Evolutionary conservation across 2,797 vertebrate genomes (phyloP).

Genomic region (Novumbra hubbsi): DNA sequence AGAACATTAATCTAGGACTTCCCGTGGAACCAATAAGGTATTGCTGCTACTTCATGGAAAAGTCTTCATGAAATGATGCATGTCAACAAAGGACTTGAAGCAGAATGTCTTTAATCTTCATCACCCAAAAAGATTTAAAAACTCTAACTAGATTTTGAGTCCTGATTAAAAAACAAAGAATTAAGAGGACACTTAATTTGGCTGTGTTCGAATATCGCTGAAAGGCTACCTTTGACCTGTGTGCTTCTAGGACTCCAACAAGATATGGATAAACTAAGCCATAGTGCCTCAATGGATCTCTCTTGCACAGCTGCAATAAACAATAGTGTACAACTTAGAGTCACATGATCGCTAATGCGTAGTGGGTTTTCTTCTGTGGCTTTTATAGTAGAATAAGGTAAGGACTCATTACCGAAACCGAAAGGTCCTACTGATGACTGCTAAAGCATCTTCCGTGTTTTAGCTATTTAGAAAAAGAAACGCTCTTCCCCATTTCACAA

Average conservation of each 20-base stretch:
- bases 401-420: background rate
- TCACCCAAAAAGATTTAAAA: background rate
- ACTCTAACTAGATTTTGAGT: background rate
- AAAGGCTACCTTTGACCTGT: slow-evolving; percentile 30
- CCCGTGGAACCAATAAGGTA: background rate
- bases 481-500: background rate
- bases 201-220: slow-evolving; percentile 3
- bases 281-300: background rate
- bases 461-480: background rate
- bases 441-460: background rate
- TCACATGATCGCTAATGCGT: background rate
- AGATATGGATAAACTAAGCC: background rate
- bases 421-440: background rate
- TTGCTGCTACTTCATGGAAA: background rate
- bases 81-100: background rate
- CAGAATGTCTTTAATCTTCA: background rate
- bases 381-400: background rate
- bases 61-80: background rate
- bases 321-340: background rate
- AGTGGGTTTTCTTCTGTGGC: background rate
- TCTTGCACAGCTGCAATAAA: too few relatives aligned
- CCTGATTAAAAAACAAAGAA: slow-evolving; percentile 34
- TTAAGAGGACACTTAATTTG: slow-evolving; percentile 20
- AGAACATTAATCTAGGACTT: background rate
- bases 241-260: slow-evolving; percentile 23